Percentiles rank a stretch among this genome's conserved stretches.
These are phyloP conservation scores for Thunnus albacares DNA, from an alignment of 2,797 vertebrate genomes.

Conservation along the genomic window DNA sequence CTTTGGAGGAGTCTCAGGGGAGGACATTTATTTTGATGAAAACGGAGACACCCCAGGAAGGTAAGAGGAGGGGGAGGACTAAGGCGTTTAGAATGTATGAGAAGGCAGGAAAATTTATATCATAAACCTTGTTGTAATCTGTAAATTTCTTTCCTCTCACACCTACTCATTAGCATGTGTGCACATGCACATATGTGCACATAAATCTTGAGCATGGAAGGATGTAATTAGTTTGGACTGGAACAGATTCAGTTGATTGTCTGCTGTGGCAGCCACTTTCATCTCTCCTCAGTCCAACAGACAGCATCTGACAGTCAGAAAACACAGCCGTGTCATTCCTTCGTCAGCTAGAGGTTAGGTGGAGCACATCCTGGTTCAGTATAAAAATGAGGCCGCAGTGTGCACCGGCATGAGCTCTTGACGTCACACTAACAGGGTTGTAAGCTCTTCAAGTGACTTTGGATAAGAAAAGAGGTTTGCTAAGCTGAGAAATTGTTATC, in stretches of 20 bases:
- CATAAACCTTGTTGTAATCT: constrained; percentile 18
- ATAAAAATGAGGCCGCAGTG: constrained; percentile 42
- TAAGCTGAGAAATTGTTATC: constrained; percentile 52
- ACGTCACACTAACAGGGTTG: constrained; percentile 42
- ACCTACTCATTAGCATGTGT: constrained; percentile 48
- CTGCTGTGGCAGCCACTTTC: constrained; percentile 72
- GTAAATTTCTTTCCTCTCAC: constrained; percentile 25
- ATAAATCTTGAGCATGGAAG: constrained; percentile 50
- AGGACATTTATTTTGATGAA: constrained; percentile 97
- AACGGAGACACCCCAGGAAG: constrained; percentile 99
- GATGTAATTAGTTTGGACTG: constrained; percentile 83
- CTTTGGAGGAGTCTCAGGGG: constrained; percentile 95
- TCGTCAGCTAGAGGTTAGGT: constrained; percentile 65
- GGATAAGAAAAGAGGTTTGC: constrained; percentile 45
- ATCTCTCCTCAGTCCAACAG: constrained; percentile 65
- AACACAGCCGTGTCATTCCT: constrained; percentile 66
- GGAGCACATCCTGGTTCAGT: constrained; percentile 40
- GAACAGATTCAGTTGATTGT: constrained; percentile 81
- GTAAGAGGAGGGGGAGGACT: constrained; percentile 80
- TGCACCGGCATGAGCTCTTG: constrained; percentile 27
- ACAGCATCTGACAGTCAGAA: constrained; percentile 74
- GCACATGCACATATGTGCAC: constrained; percentile 42
- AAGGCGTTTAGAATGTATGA: background rate
- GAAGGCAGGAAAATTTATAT: constrained; percentile 2
- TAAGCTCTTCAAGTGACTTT: constrained; percentile 48